Evolutionary conservation across 2,113 vertebrate species (phyloP), one percentile per base, ranked within the genome.

Genomic region (Pangasianodon hypophthalmus): DNA sequence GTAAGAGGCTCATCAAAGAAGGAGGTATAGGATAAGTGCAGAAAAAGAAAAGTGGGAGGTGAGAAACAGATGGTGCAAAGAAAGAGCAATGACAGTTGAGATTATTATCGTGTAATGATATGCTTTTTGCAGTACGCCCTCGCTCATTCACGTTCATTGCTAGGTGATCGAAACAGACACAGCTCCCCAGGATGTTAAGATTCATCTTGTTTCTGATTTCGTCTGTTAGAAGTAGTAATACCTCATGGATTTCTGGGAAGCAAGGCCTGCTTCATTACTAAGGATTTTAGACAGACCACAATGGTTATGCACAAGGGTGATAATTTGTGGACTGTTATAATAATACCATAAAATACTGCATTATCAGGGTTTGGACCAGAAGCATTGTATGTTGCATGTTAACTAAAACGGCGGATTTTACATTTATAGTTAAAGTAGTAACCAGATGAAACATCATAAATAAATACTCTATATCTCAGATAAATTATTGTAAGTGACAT

Each of bases 71-170:
- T 87, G 73, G 85, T 71, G 73, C 62, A 88, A 85, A 80, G 69
- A 91, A 91, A 82, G 69, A 85, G 80, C 88, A 82, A 77, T 64
- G 88, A 83, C 86, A 86, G 89, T 67, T 83, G 64, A 90, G 91
- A 87, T 86, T 91, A 88, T 91, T 91, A 88, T 90, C 83, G 86
- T 83, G 80, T 83, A 88, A 88, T 71, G 87, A 64, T 50, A 64
- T 44, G 79, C 79, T 54, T 82, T 64, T 69, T 41, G 58, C 79
- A 52, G 4, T 44, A 82, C 29, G 60, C 6, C 60, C 48, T 79
- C 46, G 5, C n/a, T 67, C 48, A 67, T 82, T 82, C 29, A 16
- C 62, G 82, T 82, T 46, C 44, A 82, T 52, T n/a, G 79, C 26
- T 48, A 10, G 79, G 11, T 80, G 60, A 88, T 88, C n/a, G 62